Evolutionary conservation across 1,140 invertebrate species (phyloP), one percentile per base, ranked within the genome.

Genomic region (Bradysia coprophila): DNA sequence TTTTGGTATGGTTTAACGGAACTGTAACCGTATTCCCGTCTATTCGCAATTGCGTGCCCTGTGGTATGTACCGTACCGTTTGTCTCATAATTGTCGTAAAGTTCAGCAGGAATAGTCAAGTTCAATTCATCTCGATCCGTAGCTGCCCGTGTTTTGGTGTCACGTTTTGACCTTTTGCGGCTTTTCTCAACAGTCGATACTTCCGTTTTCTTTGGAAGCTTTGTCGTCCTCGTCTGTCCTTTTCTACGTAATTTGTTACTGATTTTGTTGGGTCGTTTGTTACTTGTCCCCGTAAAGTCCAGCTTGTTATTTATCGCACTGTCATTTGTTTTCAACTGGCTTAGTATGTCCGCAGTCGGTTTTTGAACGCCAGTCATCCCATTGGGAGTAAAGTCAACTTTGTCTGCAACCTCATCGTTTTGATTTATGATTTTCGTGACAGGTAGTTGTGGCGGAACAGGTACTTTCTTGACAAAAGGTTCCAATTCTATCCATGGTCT

Each of bases 401-500:
- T 23, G n/a, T 42, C 21, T 15, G 15, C 50, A 39, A 2, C 43
- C n/a, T 0, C 42, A 37, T 18, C 19, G 21, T 34, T 46, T 4
- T 16, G 4, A 10, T n/a, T 11, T 38, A 11, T 20, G 4, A 4
- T 10, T 8, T 3, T 38, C 21, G 36, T 10, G 9, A n/a, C 18
- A 28, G 21, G 28, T 8, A 24, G 28, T 18, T 13, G 32, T 21
- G 20, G 32, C 19, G n/a, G 42, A 6, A 28, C 6, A 8, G 18
- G 36, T 18, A 10, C 10, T 20, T 38, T 38, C 38, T 19, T 36
- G 31, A 33, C n/a, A 23, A 61, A 59, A 8, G 57, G 57, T 51
- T 61, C 57, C 11, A 52, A 46, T 38, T 61, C 58, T 13, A 57
- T 44, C 58, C 58, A 61, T n/a, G 58, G 55, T 11, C 46, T 49